phyloP scores from a whole-genome alignment of 2,888 invertebrate genomes.

The Lottia gigantea region DNA sequence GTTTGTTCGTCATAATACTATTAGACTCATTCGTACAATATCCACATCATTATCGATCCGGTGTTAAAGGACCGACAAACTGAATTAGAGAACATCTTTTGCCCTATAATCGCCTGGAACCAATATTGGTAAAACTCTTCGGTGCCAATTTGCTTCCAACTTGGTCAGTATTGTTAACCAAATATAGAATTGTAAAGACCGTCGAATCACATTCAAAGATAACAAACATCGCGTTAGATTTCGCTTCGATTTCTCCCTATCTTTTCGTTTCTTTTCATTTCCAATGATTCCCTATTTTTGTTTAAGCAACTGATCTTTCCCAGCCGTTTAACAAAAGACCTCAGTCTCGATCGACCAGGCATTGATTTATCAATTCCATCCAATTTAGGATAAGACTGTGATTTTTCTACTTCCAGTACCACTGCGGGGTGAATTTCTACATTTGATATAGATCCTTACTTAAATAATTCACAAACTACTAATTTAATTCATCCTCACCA shows the following conservation, averaged over 20 bases:
- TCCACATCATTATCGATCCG: background rate
- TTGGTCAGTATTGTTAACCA: conserved; percentile 20
- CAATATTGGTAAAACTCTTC: conserved; percentile 15
- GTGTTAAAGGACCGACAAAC: conserved; percentile 22
- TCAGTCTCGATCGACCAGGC: conserved; percentile 17
- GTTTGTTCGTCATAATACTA: background rate
- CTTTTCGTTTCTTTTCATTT: conserved; percentile 13
- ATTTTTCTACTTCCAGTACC: too few species aligned
- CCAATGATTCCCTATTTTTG: conserved; percentile 18
- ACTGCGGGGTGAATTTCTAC: too few species aligned
- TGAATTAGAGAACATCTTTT: conserved; percentile 21
- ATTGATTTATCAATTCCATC: too few species aligned
- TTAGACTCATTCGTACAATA: background rate
- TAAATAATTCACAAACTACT: too few species aligned
- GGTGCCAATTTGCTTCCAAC: conserved; percentile 21
- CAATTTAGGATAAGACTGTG: too few species aligned
- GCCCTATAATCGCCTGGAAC: conserved; percentile 16
- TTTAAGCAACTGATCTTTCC: conserved; percentile 21
- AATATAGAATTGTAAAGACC: conserved; percentile 20
- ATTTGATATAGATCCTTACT: too few species aligned
- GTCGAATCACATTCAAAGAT: conserved; percentile 17
- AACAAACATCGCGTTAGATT: conserved; percentile 21
- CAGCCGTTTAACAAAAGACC: conserved; percentile 17
- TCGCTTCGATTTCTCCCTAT: conserved; percentile 21
- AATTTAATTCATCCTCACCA: too few species aligned